phyloP scores from a whole-genome alignment of 1,140 invertebrate species.

The Magallana gigas region DNA sequence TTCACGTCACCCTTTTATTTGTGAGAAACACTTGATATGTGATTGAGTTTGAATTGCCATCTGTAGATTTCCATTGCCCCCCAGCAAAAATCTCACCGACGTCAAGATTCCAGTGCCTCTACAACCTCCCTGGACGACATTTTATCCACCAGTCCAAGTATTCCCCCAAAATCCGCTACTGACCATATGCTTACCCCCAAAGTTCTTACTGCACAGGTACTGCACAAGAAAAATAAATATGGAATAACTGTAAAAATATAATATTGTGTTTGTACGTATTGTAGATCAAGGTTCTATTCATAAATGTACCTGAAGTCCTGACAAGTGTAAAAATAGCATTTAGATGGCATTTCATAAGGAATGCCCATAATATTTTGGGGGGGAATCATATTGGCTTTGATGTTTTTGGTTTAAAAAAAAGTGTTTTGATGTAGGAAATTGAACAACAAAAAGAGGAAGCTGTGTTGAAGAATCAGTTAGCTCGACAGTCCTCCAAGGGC shows the following conservation, averaged over 20 bases:
- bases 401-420: no score
- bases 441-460: conserved; percentile 77
- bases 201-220: conserved; percentile 56
- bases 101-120: conserved; percentile 63
- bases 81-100: conserved; percentile 11
- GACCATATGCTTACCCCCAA: conserved; percentile 66
- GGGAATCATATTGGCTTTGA: no score
- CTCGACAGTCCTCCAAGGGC: conserved; percentile 80
- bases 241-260: no score
- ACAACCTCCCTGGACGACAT: conserved; percentile 77
- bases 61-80: conserved; percentile 37
- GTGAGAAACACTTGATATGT: no score
- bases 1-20: no score
- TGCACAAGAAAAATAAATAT: background rate
- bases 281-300: no score
- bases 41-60: no score
- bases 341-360: no score
- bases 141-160: conserved; percentile 83
- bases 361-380: no score
- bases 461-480: conserved; percentile 69
- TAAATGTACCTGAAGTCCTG: no score
- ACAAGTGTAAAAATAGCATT: no score
- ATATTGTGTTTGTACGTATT: no score
- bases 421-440: conserved; percentile 67
- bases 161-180: conserved; percentile 23